Conservation (phyloP, 2,797 vertebrate genomes). For the Pseudochirops corinnae region DNA sequence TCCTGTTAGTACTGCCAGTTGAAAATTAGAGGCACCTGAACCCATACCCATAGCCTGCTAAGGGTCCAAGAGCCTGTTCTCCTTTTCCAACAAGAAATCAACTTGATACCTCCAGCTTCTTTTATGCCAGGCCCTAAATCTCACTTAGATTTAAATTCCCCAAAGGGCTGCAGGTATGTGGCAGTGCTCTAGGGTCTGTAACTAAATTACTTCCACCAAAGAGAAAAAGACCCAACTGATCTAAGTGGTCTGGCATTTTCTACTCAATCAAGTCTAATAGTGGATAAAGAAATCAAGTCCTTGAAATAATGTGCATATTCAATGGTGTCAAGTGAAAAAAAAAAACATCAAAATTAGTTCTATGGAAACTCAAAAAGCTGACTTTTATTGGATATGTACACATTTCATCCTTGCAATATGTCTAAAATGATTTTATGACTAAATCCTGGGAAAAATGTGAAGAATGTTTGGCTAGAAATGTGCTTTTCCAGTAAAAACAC, state of each 20-base stretch:
- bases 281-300: constrained; percentile 9
- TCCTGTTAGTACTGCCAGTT: not conserved
- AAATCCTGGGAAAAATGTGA: constrained; percentile 88
- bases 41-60: not conserved
- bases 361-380: constrained; percentile 80
- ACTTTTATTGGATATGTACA: constrained; percentile 84
- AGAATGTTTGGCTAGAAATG: constrained; percentile 85
- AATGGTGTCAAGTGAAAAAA: not conserved
- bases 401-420: constrained; percentile 84
- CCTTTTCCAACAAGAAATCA: constrained; percentile 11
- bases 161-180: not conserved
- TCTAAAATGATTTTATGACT: constrained; percentile 84
- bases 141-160: not conserved
- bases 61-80: not conserved
- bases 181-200: constrained; percentile 1
- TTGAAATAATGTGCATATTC: not conserved
- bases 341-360: constrained; percentile 7
- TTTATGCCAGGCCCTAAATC: not conserved
- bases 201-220: constrained; percentile 13
- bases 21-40: not conserved
- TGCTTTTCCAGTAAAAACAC: constrained; percentile 87
- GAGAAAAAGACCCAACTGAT: not conserved
- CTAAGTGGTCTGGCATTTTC: not conserved
- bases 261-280: not conserved
- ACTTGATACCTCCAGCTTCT: not conserved